Evolutionary conservation across 2,113 vertebrate genomes (phyloP), one percentile per base, ranked within the genome.

Genomic region (Poeciliopsis prolifica): DNA sequence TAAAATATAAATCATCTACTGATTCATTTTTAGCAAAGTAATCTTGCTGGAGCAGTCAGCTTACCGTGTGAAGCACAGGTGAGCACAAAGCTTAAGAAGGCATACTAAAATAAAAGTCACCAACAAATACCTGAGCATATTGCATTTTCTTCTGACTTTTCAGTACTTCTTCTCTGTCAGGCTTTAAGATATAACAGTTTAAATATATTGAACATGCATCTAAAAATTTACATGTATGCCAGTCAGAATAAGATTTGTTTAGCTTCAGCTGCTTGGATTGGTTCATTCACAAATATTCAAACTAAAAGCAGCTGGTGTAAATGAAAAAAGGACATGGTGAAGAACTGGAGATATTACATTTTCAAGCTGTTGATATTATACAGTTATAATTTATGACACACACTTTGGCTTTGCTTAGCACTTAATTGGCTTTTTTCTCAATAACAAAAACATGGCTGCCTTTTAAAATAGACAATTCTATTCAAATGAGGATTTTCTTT

Each of bases 351-450:
- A 74, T 29, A 24, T 22, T 63, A 75, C 81, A 88, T 83, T 33
- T 48, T 15, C 72, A 75, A 87, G 74, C 78, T 87, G 83, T 79
- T 83, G 37, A 63, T 78, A 89, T 81, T 77, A 86, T 58, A 54
- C 51, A 11, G 51, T 58, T n/a, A 51, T 79, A 35, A 75, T 80
- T 85, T n/a, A n/a, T n/a, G n/a, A 70, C 64, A 72, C 17, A 61
- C 22, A 61, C 11, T n/a, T 24, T 58, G 19, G 51, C 51, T 24
- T 58, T 10, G 10, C 19, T 3, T n/a, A 58, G 51, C 24, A n/a
- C 51, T 24, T 24, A 24, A 58, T n/a, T 58, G 8, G 22, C 22
- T 58, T 58, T n/a, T 58, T 24, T 8, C 51, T 58, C n/a, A 9
- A 48, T 54, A 24, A 58, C 24, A 58, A 58, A 58, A n/a, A n/a